Conservation (phyloP, 2,797 vertebrate species). For the Heteromormyrus szaboi region DNA sequence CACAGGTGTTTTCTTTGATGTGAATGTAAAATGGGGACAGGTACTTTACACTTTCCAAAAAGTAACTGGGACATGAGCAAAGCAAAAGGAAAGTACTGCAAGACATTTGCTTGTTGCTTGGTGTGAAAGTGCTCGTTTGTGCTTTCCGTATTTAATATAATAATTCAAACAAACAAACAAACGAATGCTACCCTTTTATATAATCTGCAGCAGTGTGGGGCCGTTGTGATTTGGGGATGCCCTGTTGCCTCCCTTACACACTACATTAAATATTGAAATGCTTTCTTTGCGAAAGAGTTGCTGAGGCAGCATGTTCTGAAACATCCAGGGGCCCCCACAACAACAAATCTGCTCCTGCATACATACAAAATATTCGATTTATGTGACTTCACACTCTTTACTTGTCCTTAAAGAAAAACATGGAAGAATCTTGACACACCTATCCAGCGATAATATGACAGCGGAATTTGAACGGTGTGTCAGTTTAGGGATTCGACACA, state of each 20-base stretch:
- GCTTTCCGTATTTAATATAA: not conserved
- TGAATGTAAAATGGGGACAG: not conserved
- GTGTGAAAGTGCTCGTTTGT: not conserved
- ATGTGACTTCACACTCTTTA: not conserved
- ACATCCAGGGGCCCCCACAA: not conserved
- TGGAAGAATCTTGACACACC: not conserved
- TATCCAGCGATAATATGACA: not conserved
- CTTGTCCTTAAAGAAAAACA: not conserved
- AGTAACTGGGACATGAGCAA: not conserved
- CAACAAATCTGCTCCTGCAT: not conserved
- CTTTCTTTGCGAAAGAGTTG: not conserved
- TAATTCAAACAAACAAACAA: not conserved
- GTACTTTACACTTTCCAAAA: not conserved
- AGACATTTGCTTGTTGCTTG: not conserved
- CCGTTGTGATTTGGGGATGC: not conserved
- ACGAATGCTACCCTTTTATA: not conserved
- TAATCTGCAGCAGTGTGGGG: not conserved
- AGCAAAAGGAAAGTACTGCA: not conserved
- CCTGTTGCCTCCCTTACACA: not conserved
- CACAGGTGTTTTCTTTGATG: slow-evolving; percentile 6
- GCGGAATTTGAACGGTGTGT: not conserved
- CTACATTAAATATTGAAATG: not conserved
- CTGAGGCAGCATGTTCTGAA: not conserved
- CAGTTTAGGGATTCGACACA: not conserved
- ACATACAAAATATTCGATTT: not conserved